Conservation (phyloP, 2,888 invertebrate genomes). For the Eucriotettix oculatus region DNA sequence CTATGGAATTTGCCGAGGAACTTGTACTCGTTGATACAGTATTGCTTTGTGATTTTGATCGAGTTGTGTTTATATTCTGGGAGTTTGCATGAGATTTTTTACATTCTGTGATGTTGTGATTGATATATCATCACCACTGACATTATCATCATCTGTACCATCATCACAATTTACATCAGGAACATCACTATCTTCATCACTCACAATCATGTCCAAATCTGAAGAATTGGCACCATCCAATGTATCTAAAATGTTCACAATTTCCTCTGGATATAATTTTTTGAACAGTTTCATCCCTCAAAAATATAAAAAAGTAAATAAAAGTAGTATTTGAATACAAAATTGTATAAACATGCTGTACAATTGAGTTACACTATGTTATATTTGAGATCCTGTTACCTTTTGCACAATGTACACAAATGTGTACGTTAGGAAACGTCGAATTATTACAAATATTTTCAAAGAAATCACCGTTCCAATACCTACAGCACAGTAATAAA, state of each 20-base stretch:
- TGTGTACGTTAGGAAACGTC: no score
- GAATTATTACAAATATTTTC: no score
- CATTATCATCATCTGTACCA: neutral
- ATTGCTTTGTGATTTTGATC: neutral
- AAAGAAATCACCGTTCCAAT: no score
- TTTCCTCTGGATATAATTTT: neutral
- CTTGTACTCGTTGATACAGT: neutral
- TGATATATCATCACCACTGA: neutral
- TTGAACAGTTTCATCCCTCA: neutral
- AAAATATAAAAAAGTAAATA: neutral
- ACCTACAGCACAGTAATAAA: no score
- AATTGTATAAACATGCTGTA: no score
- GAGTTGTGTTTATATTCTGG: neutral
- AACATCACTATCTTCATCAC: neutral
- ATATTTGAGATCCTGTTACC: no score
- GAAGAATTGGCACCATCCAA: neutral
- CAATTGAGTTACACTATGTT: no score
- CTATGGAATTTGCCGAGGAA: neutral
- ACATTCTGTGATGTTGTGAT: neutral
- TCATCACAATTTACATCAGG: neutral
- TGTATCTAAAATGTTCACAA: neutral
- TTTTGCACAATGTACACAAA: no score
- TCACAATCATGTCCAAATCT: neutral
- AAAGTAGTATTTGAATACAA: neutral
- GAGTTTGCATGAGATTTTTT: neutral